phyloP scores from a whole-genome alignment of 2,113 vertebrate genomes.

The Serinus canaria region DNA sequence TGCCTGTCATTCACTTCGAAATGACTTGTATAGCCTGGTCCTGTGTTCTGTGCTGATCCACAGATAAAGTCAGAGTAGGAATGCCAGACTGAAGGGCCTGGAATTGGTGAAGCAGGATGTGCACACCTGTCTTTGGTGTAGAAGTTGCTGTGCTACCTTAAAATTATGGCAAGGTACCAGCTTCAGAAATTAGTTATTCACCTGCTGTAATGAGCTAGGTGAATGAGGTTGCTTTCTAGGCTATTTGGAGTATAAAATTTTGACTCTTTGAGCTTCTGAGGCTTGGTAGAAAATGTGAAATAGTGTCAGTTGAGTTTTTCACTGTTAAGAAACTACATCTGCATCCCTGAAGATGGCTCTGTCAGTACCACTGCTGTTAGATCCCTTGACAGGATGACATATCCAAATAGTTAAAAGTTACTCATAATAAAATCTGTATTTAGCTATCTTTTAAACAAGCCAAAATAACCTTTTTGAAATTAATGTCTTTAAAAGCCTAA shows the following conservation, averaged over 20 bases:
- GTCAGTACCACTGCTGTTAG: background rate
- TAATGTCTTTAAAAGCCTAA: background rate
- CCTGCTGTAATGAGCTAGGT: background rate
- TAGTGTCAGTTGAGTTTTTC: background rate
- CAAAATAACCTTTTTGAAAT: background rate
- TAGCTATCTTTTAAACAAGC: background rate
- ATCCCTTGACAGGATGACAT: background rate
- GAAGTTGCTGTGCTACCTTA: fast-evolving
- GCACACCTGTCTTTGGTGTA: background rate
- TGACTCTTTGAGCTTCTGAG: background rate
- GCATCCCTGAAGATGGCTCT: background rate
- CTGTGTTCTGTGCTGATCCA: background rate
- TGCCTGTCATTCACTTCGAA: background rate
- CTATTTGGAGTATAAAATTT: background rate
- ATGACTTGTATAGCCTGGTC: background rate
- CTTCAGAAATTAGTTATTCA: background rate
- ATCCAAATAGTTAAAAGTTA: background rate
- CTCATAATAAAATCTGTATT: background rate
- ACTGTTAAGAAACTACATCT: background rate
- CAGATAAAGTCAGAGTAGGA: background rate
- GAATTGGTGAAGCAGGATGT: background rate
- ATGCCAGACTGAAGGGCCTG: background rate
- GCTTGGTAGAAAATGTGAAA: background rate
- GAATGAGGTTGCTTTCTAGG: background rate
- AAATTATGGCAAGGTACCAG: background rate